phyloP scores from a whole-genome alignment of 2,888 invertebrate species.

The Platycnemis pennipes region DNA sequence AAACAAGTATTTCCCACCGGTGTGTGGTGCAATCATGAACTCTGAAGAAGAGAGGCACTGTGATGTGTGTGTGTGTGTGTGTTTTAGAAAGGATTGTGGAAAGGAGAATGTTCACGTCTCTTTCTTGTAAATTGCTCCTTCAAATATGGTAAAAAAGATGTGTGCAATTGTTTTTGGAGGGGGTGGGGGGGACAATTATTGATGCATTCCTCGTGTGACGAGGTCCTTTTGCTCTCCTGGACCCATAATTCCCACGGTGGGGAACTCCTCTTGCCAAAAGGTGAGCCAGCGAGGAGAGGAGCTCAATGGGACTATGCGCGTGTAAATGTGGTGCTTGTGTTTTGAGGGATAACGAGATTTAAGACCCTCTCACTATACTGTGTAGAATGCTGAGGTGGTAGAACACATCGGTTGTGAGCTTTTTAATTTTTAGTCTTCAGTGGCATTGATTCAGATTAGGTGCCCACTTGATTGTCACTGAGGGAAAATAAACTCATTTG shows the following conservation, averaged over 20 bases:
- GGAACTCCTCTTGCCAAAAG: constrained; percentile 13
- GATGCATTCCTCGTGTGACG: constrained; percentile 68
- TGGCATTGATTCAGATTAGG: constrained; percentile 41
- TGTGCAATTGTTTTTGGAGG: constrained; percentile 59
- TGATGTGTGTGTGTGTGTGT: constrained; percentile 41
- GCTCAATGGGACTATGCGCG: constrained; percentile 34
- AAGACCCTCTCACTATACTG: constrained; percentile 5
- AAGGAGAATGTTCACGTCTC: constrained; percentile 49
- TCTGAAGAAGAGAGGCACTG: constrained; percentile 24
- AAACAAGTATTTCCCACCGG: constrained; percentile 64
- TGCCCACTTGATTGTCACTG: constrained; percentile 48
- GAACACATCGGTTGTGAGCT: constrained; percentile 66
- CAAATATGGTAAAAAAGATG: constrained; percentile 9
- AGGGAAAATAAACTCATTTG: constrained; percentile 53
- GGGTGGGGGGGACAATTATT: neutral
- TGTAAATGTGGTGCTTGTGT: constrained; percentile 51
- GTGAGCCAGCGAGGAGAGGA: constrained; percentile 6
- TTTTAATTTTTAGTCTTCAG: constrained; percentile 58
- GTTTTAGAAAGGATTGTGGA: neutral
- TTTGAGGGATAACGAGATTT: constrained; percentile 33
- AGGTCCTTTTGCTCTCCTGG: constrained; percentile 60
- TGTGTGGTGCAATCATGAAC: constrained; percentile 66
- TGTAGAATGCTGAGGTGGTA: constrained; percentile 55
- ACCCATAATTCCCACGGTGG: constrained; percentile 41
- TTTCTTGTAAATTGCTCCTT: constrained; percentile 4